phyloP scores from a whole-genome alignment of 2,888 invertebrate species.

The Eilema griseolum region DNA sequence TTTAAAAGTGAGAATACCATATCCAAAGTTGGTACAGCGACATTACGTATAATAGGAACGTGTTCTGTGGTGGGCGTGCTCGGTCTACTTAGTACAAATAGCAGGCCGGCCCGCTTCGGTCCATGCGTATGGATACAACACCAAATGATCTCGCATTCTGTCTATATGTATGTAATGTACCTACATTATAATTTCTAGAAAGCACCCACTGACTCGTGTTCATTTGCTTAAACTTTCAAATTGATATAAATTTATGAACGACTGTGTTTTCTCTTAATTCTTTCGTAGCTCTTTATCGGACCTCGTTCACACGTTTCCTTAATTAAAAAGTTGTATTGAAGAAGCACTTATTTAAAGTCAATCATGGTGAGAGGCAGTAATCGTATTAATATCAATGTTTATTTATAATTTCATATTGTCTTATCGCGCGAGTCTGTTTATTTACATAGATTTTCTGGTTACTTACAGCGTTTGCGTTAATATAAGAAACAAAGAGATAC shows the following conservation, averaged over 20 bases:
- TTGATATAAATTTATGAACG: constrained; percentile 77
- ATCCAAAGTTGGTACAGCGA: constrained; percentile 5
- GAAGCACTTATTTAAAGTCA: constrained; percentile 24
- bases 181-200: constrained; percentile 80
- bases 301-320: constrained; percentile 34
- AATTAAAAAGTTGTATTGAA: constrained; percentile 31
- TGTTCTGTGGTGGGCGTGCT: constrained; percentile 68
- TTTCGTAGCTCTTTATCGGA: constrained; percentile 40
- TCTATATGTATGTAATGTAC: constrained; percentile 61
- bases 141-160: constrained; percentile 59
- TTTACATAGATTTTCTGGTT: background rate
- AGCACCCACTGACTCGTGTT: constrained; percentile 73
- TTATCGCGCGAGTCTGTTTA: background rate
- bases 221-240: constrained; percentile 83
- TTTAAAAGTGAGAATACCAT: constrained; percentile 4
- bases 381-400: constrained; percentile 28
- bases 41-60: constrained; percentile 32
- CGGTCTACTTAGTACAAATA: constrained; percentile 75
- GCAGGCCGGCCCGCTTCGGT: constrained; percentile 58
- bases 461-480: background rate
- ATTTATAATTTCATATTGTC: constrained; percentile 17
- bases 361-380: constrained; percentile 21
- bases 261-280: constrained; percentile 67
- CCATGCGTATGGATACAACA: constrained; percentile 58
- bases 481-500: background rate